Conservation (phyloP, 2,888 invertebrate species). For the Torymus tubicola region DNA sequence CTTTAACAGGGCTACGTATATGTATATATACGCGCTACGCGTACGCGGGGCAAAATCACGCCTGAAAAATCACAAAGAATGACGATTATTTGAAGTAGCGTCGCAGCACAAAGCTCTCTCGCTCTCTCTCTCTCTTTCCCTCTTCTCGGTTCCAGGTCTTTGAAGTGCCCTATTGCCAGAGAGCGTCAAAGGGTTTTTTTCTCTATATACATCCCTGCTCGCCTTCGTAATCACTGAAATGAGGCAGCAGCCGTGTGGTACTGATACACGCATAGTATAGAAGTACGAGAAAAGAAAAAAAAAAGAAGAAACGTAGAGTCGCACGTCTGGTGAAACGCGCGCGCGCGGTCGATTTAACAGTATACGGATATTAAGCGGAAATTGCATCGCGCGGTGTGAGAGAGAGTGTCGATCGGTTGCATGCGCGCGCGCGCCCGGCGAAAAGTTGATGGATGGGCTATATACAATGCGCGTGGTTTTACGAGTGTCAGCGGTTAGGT, state of each 20-base stretch:
- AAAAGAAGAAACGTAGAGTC: neutral
- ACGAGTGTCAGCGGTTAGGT: no score
- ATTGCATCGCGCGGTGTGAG: no score
- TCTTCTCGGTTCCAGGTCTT: conserved; percentile 10
- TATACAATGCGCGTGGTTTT: no score
- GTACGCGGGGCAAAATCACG: conserved; percentile 22
- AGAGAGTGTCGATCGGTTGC: no score
- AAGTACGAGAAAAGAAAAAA: neutral
- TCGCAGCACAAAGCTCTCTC: no score
- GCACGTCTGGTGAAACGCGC: no score
- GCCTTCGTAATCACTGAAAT: conserved; percentile 46
- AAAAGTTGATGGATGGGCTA: no score
- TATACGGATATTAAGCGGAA: no score
- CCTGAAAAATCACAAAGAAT: conserved; percentile 52
- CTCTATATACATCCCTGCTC: neutral
- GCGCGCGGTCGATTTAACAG: no score
- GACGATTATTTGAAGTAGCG: conserved; percentile 44
- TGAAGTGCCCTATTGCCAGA: conserved; percentile 32
- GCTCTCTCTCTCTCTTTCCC: no score
- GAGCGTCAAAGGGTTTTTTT: conserved; percentile 41
- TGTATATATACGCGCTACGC: no score
- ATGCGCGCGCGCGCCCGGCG: no score
- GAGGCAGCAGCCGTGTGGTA: conserved; percentile 1
- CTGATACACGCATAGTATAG: neutral
- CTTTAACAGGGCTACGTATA: neutral